Evolutionary conservation across 2,113 vertebrate genomes (phyloP), one percentile per base, ranked within the genome.

Genomic region (Solenodon paradoxus): DNA sequence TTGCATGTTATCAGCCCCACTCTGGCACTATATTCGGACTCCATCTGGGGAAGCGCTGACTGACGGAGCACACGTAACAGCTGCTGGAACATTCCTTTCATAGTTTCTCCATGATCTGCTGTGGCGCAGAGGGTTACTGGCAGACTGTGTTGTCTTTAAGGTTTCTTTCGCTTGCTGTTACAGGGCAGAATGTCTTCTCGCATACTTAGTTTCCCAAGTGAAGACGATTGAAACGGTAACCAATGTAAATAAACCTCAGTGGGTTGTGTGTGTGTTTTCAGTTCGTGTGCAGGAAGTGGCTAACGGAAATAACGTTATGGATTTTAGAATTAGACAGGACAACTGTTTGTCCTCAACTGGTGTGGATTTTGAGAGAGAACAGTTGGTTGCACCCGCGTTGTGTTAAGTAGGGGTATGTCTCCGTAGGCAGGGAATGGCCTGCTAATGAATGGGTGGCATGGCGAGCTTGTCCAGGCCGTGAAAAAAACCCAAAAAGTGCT

Each of bases 91-190:
- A 95, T 98, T 97, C 98, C 96, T 83, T 0, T 0, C 45, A 78
- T 96, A 57, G 72, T 95, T 98, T 92, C 79, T 38, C 15, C 53
- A 51, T 98, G 96, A 97, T 90, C 95, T 84, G 77, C 96, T 97
- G 88, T 9, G 20, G 84, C 69, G 84, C 35, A 49, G 0, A 3
- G 93, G 91, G n/a, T n/a, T 5, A 8, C 9, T 0, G 42, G 63
- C 57, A 66, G 26, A 16, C 19, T 17, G 2, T 12, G 10, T 24
- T 64, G 17, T 83, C 95, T 88, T 94, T 64, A 51, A 86, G 5
- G 55, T 63, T 57, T 4, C 17, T 68, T 75, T 49, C 32, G 16
- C 42, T 61, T 26, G 40, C 12, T 30, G 35, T 72, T 28, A 1
- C 0, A 32, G 57, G 38, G 49, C 57, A 40, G 57, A 17, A 24